Percentiles rank a stretch among this genome's conserved stretches.
These are phyloP conservation scores for Ammospiza caudacuta DNA, from an alignment of 2,113 vertebrate species.

Conservation along the genomic window DNA sequence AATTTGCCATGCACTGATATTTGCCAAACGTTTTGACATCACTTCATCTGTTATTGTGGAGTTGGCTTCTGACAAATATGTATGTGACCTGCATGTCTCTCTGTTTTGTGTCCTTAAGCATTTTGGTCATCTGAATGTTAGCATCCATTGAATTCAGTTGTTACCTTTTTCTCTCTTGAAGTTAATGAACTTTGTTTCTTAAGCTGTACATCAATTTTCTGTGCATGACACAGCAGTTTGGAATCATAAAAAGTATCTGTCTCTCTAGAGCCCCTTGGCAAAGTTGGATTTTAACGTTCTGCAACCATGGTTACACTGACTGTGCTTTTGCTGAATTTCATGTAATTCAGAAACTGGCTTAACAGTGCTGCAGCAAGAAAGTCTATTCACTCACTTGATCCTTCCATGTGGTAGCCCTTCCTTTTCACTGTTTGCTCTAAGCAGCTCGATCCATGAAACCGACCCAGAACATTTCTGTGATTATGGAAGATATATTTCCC, in stretches of 20 bases:
- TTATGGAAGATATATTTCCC: background rate
- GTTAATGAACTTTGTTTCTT: background rate
- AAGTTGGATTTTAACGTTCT: background rate
- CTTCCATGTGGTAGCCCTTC: background rate
- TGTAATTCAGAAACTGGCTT: background rate
- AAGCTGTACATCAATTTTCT: background rate
- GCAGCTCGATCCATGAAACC: background rate
- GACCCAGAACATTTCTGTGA: background rate
- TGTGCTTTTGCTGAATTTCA: background rate
- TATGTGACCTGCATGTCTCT: background rate
- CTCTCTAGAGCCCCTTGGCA: background rate
- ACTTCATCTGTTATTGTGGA: background rate
- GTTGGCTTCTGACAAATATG: background rate
- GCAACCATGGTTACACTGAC: conserved; percentile 33
- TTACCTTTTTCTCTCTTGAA: background rate
- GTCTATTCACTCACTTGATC: background rate
- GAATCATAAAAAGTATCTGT: background rate
- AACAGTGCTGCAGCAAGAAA: background rate
- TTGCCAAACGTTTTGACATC: background rate
- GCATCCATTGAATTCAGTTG: background rate
- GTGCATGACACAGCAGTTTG: background rate
- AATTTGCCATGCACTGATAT: background rate
- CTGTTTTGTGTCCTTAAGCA: background rate
- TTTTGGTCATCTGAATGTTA: background rate
- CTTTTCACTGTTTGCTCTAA: background rate